Base-by-base conservation (phyloP, 2,888 invertebrate species). In the Icerya purchasi region DNA sequence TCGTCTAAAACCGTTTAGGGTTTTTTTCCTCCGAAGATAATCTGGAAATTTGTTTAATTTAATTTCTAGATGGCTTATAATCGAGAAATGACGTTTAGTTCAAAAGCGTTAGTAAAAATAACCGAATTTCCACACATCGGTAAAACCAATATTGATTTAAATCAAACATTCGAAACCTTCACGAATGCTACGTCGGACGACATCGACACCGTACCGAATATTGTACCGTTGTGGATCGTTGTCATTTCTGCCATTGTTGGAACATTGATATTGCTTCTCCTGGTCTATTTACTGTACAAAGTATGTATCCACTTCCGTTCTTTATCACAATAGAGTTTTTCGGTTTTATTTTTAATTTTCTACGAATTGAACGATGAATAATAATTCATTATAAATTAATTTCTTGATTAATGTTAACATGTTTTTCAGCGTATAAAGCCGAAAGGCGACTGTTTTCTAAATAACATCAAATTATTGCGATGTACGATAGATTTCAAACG, bases 211-310 rank as follows among this genome's bases (percentile, higher is more conserved):
- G 75, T 78, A 57, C 78, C 78, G n/a, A 78, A 81, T 64, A 82
- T 79, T 62, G 69, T 81, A 58, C 88, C 89, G 0, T 76, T 90
- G 57, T 92, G 91, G 91, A 82, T 88, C 53, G 83, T 90, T 57
- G 79, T 91, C 2, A 73, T 91, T 61, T 85, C 90, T 0, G 88
- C 88, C 0, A 80, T 87, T 62, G 81, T 83, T 2, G 91, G 91
- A 2, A 81, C 88, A 0, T 72, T 88, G 36, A 79, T 91, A 62
- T 74, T 91, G 53, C 73, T 90, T 63, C 72, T 91, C 62, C 76
- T 91, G 54, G 81, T 89, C 65, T 83, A 81, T 69, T 72, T 84
- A 58, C 75, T 92, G 0, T 86, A 88, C 70, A 90, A 86, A 80
- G 89, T 89, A 70, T 74, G 71, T 22, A 50, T 36, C 5, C 5